Conservation (phyloP, 2,113 vertebrate species). For the Regulus satrapa region DNA sequence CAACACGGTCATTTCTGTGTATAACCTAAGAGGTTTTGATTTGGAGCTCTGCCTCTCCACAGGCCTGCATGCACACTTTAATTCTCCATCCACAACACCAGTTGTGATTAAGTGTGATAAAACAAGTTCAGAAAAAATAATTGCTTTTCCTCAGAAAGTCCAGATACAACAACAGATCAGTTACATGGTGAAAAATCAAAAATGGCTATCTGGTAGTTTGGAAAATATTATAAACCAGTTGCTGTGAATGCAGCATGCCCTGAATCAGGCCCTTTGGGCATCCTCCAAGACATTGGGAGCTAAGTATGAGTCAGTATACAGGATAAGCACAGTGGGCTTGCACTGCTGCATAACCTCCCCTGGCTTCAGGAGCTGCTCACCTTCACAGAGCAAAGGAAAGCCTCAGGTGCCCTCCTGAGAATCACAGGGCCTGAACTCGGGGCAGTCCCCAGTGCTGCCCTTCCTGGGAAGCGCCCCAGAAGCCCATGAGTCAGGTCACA, state of each 20-base stretch:
- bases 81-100: not conserved
- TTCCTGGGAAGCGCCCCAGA: not conserved
- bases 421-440: not conserved
- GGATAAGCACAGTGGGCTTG: rapidly evolving
- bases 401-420: not conserved
- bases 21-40: not conserved
- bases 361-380: not conserved
- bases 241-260: not conserved
- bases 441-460: not conserved
- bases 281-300: not conserved
- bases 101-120: too few relatives aligned
- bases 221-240: not conserved
- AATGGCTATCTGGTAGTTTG: not conserved
- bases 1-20: not conserved
- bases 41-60: not conserved
- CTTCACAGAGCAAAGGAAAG: not conserved
- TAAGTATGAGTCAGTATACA: not conserved
- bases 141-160: not conserved
- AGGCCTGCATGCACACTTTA: not conserved
- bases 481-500: not conserved
- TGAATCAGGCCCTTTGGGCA: not conserved
- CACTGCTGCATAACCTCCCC: not conserved
- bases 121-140: not conserved
- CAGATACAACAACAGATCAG: not conserved
- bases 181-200: not conserved